phyloP scores from a whole-genome alignment of 2,113 vertebrate genomes.

The Orycteropus afer region DNA sequence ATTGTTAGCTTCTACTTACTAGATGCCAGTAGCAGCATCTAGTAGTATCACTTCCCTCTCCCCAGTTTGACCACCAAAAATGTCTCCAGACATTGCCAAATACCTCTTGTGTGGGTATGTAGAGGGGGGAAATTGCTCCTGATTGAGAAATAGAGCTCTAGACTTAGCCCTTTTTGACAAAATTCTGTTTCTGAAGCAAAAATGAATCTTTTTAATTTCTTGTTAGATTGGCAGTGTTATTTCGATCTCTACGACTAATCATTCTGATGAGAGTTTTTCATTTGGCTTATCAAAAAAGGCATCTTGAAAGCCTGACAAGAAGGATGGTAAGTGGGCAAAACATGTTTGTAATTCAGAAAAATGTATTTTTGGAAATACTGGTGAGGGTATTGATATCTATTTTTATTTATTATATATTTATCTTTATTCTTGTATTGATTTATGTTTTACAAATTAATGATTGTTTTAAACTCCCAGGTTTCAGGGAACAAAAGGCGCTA shows the following conservation, averaged over 20 bases:
- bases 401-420: neutral
- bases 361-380: neutral
- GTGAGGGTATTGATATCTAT: neutral
- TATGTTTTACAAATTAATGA: neutral
- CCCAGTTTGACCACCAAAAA: neutral
- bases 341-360: neutral
- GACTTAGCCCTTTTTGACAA: neutral
- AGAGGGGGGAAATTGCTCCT: neutral
- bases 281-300: conserved; percentile 91
- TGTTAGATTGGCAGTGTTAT: conserved; percentile 88
- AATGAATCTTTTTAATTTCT: neutral
- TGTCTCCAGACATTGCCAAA: neutral
- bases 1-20: neutral
- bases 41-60: neutral
- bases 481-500: conserved; percentile 98
- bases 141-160: neutral
- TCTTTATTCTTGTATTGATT: neutral
- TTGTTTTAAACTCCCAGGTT: conserved; percentile 85
- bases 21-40: neutral
- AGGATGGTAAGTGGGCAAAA: conserved; percentile 90
- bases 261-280: conserved; percentile 94
- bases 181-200: conserved; percentile 41
- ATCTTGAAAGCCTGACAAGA: conserved; percentile 93
- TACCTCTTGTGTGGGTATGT: neutral
- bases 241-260: conserved; percentile 91